These are phyloP conservation scores for Esox lucius DNA, from an alignment of 2,797 vertebrate genomes.

Conservation along the genomic window DNA sequence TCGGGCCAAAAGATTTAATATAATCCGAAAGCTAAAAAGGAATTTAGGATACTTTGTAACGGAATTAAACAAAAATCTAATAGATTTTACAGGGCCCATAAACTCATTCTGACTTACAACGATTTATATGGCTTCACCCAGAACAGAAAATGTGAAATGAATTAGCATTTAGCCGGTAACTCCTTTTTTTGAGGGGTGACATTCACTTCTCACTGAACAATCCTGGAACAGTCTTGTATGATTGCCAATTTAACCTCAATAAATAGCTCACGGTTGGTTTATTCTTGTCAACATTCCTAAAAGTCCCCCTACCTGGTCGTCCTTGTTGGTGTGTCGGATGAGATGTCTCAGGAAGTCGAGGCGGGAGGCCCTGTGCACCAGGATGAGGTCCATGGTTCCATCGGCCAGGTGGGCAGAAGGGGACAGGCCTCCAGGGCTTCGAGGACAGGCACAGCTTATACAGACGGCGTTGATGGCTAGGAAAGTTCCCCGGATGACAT, in stretches of 20 bases:
- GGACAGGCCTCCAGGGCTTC: constrained; percentile 90
- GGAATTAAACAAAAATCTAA: too few relatives aligned
- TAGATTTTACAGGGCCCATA: neutral
- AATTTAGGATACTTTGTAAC: too few relatives aligned
- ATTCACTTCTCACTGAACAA: neutral
- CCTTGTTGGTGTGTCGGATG: constrained; percentile 86
- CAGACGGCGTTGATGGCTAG: constrained; percentile 90
- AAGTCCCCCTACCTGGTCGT: constrained; percentile 81
- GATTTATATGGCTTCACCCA: neutral
- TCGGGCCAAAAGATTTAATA: too few relatives aligned
- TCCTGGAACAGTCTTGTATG: neutral
- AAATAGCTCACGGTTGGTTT: neutral
- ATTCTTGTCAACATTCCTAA: neutral
- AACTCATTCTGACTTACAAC: neutral
- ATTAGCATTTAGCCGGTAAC: neutral
- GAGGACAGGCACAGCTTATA: constrained; percentile 94
- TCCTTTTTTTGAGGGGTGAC: neutral
- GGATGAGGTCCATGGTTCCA: constrained; percentile 92
- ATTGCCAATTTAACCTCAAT: neutral
- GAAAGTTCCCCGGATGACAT: constrained; percentile 88
- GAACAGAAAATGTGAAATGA: neutral
- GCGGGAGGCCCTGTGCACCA: constrained; percentile 92
- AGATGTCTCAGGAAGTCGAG: constrained; percentile 89
- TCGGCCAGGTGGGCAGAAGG: constrained; percentile 93
- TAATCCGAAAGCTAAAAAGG: too few relatives aligned